These are phyloP conservation scores for Sebastes schlegelii DNA, from an alignment of 2,113 vertebrate species.

Conservation along the genomic window DNA sequence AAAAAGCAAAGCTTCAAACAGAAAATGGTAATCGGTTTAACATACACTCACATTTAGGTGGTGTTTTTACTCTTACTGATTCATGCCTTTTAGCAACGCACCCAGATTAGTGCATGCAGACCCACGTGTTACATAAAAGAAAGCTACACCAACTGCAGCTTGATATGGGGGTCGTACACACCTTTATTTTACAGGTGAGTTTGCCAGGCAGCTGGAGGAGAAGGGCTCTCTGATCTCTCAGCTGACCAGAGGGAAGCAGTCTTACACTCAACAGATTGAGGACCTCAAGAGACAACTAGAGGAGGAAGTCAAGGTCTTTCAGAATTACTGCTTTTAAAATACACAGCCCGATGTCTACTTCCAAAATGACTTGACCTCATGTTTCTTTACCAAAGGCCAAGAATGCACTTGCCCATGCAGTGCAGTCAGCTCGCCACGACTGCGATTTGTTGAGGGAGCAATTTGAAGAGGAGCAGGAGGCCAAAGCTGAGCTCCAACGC, in stretches of 20 bases:
- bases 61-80: background rate
- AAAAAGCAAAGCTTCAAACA: constrained; percentile 75
- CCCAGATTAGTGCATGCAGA: background rate
- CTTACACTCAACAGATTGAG: constrained; percentile 88
- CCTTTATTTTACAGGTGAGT: constrained; percentile 66
- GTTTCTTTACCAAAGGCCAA: constrained; percentile 45
- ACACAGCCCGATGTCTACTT: background rate
- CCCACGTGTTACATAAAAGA: background rate
- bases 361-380: background rate
- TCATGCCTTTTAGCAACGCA: background rate
- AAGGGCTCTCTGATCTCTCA: constrained; percentile 88
- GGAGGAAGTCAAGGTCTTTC: constrained; percentile 57
- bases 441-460: constrained; percentile 68
- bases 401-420: constrained; percentile 64
- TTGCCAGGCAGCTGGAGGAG: constrained; percentile 86
- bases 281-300: constrained; percentile 89
- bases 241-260: constrained; percentile 78
- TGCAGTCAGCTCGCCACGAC: constrained; percentile 65
- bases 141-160: background rate
- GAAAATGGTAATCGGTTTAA: constrained; percentile 85
- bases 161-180: background rate
- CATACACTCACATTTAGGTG: background rate
- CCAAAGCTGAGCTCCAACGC: constrained; percentile 84
- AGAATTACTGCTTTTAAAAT: constrained; percentile 4
- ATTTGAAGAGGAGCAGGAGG: constrained; percentile 66